These are phyloP conservation scores for Alligator sinensis DNA, from an alignment of 2,113 vertebrate genomes.

Conservation along the genomic window DNA sequence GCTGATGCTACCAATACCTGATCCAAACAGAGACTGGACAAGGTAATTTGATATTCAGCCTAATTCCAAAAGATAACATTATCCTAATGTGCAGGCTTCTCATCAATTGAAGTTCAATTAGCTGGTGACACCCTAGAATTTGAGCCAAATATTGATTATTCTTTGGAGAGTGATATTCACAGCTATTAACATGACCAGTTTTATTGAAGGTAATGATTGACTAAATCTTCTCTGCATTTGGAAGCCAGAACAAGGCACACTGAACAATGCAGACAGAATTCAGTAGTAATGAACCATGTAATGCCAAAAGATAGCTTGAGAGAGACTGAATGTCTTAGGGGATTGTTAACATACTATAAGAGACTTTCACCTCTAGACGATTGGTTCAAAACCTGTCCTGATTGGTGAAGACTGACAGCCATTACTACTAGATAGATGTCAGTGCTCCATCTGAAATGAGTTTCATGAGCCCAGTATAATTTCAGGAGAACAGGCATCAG, in stretches of 20 bases:
- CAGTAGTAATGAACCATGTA: background rate
- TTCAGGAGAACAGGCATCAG: background rate
- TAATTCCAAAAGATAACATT: conserved; percentile 4
- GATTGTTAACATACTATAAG: background rate
- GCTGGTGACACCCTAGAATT: background rate
- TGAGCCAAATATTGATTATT: background rate
- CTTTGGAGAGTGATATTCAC: background rate
- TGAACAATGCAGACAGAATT: background rate
- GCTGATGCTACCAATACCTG: conserved; percentile 1
- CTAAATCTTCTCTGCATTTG: background rate
- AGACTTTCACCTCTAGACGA: background rate
- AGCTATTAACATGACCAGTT: background rate
- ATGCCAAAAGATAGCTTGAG: background rate
- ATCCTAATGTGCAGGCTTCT: background rate
- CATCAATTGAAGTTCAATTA: background rate
- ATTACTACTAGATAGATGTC: accelerated
- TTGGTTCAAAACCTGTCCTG: background rate
- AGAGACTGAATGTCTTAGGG: background rate
- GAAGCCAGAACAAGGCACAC: background rate
- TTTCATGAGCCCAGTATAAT: background rate
- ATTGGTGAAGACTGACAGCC: background rate
- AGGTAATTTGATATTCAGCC: conserved; percentile 8
- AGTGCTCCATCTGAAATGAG: background rate
- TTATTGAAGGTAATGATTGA: background rate
- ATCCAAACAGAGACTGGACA: conserved; percentile 13